Base-by-base conservation (phyloP, 2,888 invertebrate species). In the Phrixothrix hirtus region DNA sequence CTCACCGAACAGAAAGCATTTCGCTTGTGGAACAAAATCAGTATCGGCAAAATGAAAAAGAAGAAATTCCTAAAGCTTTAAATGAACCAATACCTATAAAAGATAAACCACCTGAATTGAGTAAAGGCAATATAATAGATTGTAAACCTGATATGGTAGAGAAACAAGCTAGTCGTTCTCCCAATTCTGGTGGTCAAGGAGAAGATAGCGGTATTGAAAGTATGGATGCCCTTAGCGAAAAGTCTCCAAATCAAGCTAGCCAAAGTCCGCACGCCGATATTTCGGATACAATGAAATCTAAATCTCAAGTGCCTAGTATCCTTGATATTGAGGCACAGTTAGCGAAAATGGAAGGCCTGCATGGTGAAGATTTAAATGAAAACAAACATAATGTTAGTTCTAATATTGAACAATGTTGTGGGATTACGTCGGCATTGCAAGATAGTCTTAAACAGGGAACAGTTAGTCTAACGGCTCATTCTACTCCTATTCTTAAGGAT, bases 131-230 rank as follows among this genome's bases (percentile, higher is more conserved):
- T 58, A 71, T 70, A n/a, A 70, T 71, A 21, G 72, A 74, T 27
- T 61, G 70, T 21, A 72, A 73, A 47, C 62, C 59, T 2, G 63
- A 63, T 41, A 32, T 64, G 41, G 53, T 58, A 26, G 67, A 67
- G 26, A 65, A 66, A 39, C 64, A 66, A 46, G 60, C 67, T 10
- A 61, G 67, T 10, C 64, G 76, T 15, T 75, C 76, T n/a, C 75
- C 75, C 9, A 75, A 72, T 57, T 73, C 74, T 1, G 74, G 75
- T 2, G 70, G 68, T 2, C 87, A 87, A 66, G 92, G 92, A 32
- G 93, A 93, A 71, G 92, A 93, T 75, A 92, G 92, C 47, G 93
- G 93, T 10, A 93, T 93, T 47, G 93, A 93, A 73, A 92, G 92
- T 26, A 92, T 93, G 93, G 93, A 94, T 72, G 92, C 93, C 1